phyloP scores from a whole-genome alignment of 2,888 invertebrate species.

The Polymixis lichenea region DNA sequence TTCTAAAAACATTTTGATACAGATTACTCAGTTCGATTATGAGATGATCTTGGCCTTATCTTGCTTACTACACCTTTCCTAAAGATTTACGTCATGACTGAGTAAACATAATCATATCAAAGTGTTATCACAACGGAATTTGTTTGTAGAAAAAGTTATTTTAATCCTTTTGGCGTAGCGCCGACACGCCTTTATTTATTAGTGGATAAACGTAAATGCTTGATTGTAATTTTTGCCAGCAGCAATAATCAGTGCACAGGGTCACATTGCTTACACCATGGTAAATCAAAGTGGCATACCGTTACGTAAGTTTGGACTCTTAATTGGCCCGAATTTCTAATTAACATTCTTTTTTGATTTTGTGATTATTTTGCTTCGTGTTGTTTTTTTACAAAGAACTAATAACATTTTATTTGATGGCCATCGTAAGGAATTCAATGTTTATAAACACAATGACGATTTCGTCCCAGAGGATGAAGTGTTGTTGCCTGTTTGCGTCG shows the following conservation, averaged over 20 bases:
- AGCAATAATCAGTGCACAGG: slow-evolving; percentile 51
- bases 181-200: slow-evolving; percentile 71
- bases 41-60: slow-evolving; percentile 48
- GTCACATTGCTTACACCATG: slow-evolving; percentile 47
- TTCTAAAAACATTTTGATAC: slow-evolving; percentile 28
- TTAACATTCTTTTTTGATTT: slow-evolving; percentile 42
- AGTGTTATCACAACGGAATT: slow-evolving; percentile 75
- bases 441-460: slow-evolving; percentile 53
- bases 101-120: slow-evolving; percentile 69
- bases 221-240: slow-evolving; percentile 55
- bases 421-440: slow-evolving; percentile 46
- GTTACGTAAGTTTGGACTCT: slow-evolving; percentile 37
- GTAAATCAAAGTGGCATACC: slow-evolving; percentile 44
- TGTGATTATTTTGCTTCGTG: slow-evolving; percentile 27
- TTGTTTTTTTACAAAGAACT: slow-evolving; percentile 21
- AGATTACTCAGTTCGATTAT: slow-evolving; percentile 42
- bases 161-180: slow-evolving; percentile 73
- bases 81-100: slow-evolving; percentile 52
- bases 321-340: slow-evolving; percentile 58
- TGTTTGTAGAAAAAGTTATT: slow-evolving; percentile 79
- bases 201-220: slow-evolving; percentile 67
- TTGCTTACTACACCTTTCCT: slow-evolving; percentile 26
- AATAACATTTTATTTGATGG: slow-evolving; percentile 36
- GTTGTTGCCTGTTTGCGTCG: slow-evolving; percentile 63
- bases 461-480: slow-evolving; percentile 73